Conservation (phyloP, 2,797 vertebrate species). For the Mastacembelus armatus region DNA sequence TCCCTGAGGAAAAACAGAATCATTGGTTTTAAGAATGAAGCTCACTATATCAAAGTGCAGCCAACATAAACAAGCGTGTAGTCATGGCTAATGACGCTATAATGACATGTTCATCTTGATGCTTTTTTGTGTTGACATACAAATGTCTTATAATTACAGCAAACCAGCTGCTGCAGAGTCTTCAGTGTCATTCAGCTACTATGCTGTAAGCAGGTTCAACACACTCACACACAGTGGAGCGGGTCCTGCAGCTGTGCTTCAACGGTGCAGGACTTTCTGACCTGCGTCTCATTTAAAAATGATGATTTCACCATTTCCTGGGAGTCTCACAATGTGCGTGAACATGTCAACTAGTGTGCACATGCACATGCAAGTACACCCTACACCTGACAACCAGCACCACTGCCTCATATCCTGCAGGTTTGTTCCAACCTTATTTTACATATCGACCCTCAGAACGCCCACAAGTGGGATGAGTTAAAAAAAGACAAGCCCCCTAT, state of each 20-base stretch:
- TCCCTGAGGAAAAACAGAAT: constrained; percentile 85
- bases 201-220: not conserved
- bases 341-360: not conserved
- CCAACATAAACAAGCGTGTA: constrained; percentile 7
- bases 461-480: constrained; percentile 34
- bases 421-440: constrained; percentile 47
- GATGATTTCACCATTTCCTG: constrained; percentile 36
- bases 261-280: constrained; percentile 29
- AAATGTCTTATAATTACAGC: constrained; percentile 19
- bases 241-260: no score
- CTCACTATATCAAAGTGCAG: constrained; percentile 20
- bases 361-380: no score
- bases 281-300: constrained; percentile 38
- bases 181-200: constrained; percentile 14
- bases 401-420: not conserved
- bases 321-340: constrained; percentile 1
- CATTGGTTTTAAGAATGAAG: no score
- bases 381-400: constrained; percentile 14
- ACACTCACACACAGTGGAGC: not conserved
- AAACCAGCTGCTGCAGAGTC: not conserved
- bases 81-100: not conserved
- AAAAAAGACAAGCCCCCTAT: constrained; percentile 36
- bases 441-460: constrained; percentile 46
- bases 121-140: not conserved
- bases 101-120: constrained; percentile 1